These are phyloP conservation scores for Eristalinus aeneus DNA, from an alignment of 2,888 invertebrate genomes.

Conservation along the genomic window DNA sequence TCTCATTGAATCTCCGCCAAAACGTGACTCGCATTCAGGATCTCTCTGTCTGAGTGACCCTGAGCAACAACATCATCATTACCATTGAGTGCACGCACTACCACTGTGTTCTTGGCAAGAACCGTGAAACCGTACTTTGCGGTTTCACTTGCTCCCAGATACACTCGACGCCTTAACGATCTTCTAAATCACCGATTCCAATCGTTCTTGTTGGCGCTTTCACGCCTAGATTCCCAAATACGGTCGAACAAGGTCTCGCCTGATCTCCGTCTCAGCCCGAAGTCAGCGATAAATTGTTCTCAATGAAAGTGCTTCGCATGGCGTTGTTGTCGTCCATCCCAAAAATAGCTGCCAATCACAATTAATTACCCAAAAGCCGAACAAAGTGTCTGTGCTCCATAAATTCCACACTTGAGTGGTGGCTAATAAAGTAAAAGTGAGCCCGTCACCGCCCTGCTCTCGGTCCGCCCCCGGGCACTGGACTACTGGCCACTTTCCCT, in stretches of 20 bases:
- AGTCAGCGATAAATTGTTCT: conserved; percentile 15
- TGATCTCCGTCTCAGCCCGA: not conserved
- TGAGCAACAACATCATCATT: not conserved
- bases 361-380: conserved; percentile 50
- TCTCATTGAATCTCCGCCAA: not conserved
- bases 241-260: not conserved
- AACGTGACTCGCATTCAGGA: not conserved
- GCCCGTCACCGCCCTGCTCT: conserved; percentile 6
- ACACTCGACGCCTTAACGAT: not conserved
- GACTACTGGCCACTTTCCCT: conserved; percentile 56
- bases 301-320: conserved; percentile 36
- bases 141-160: not conserved
- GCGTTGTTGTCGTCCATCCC: not conserved
- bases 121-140: not conserved
- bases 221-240: conserved; percentile 7
- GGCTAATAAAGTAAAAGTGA: conserved; percentile 46
- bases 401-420: conserved; percentile 30
- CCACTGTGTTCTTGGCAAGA: not conserved
- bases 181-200: not conserved
- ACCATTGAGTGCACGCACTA: not conserved
- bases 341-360: conserved; percentile 29
- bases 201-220: not conserved
- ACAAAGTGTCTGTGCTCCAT: conserved; percentile 36
- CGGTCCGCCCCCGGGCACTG: not conserved
- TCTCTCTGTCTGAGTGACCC: not conserved